Percentiles rank a stretch among this genome's conserved stretches.
Conservation (phyloP, 35 echinoderm and acorn worm genomes). For the Anneissia japonica region DNA sequence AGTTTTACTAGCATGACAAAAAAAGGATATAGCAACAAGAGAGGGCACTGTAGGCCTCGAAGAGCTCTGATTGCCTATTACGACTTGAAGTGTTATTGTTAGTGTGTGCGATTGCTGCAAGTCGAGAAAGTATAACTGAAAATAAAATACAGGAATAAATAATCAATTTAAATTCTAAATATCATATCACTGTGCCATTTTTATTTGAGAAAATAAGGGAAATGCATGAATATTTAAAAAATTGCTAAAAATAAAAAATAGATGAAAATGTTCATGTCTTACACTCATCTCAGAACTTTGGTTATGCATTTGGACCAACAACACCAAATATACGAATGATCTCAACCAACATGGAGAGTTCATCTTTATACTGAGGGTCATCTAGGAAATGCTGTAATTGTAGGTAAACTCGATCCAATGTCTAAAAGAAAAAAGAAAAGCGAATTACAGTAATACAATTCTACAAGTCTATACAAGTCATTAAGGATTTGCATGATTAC, state of each 20-base stretch:
- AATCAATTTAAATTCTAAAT: too few relatives aligned
- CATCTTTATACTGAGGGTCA: conserved; percentile 75
- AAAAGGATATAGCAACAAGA: conserved; percentile 99
- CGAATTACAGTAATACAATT: background rate
- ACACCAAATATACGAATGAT: conserved; percentile 77
- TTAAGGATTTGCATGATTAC: background rate
- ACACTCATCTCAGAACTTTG: conserved; percentile 99
- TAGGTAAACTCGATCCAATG: conserved; percentile 78
- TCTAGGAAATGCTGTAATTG: conserved; percentile 98
- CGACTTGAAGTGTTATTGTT: conserved; percentile 73
- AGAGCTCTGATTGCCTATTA: conserved; percentile 56
- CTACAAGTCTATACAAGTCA: background rate
- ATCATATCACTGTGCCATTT: background rate
- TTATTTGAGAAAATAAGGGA: too few relatives aligned
- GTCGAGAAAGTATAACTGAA: conserved; percentile 75
- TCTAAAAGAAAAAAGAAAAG: conserved; percentile 31
- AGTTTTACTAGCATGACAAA: background rate
- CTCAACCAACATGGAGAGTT: conserved; percentile 62
- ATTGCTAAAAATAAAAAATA: too few relatives aligned
- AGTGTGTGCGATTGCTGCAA: conserved; percentile 78
- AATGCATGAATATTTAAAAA: too few relatives aligned
- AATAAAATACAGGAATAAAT: conserved; percentile 16
- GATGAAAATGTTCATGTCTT: conserved; percentile 24
- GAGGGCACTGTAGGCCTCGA: conserved; percentile 95
- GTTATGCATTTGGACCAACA: conserved; percentile 82